A percentile compares a stretch with the other conserved stretches of the same genome.
Evolutionary conservation across 1,140 invertebrate species (phyloP).

Genomic region (Myzus persicae): DNA sequence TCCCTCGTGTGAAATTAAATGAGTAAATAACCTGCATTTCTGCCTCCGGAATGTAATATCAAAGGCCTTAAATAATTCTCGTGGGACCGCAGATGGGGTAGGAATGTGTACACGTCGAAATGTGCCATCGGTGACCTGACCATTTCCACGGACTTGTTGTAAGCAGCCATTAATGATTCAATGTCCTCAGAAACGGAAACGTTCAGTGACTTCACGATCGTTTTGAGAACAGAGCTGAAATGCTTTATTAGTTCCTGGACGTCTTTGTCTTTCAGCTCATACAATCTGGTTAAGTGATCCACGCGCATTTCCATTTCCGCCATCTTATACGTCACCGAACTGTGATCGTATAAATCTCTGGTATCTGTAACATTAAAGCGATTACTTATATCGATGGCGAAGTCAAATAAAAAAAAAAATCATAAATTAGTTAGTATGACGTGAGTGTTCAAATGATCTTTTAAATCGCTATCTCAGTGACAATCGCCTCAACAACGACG

Average conservation of each 20-base stretch:
- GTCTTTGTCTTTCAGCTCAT: not conserved
- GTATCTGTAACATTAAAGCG: slow-evolving; percentile 2
- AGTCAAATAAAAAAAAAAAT: not conserved
- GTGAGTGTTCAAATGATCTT: not conserved
- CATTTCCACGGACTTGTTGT: slow-evolving; percentile 35
- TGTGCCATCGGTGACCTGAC: slow-evolving; percentile 5
- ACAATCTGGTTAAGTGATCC: not conserved
- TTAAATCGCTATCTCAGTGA: not conserved
- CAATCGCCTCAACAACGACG: no score
- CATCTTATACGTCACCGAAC: not conserved
- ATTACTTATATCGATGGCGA: not conserved
- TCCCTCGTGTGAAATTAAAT: not conserved
- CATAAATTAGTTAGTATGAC: no score
- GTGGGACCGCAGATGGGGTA: slow-evolving; percentile 13
- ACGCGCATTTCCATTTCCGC: slow-evolving; percentile 45
- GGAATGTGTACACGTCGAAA: slow-evolving; percentile 39
- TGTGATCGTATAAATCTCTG: slow-evolving; percentile 22
- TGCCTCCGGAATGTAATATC: slow-evolving; percentile 32
- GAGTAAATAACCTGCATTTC: slow-evolving; percentile 47
- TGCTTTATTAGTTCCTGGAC: not conserved
- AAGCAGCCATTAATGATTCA: not conserved
- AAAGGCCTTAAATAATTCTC: slow-evolving; percentile 15
- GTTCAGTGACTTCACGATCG: not conserved
- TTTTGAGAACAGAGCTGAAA: not conserved
- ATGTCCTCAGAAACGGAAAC: not conserved